Conservation (phyloP, 2,797 vertebrate species). For the Cuniculus paca region DNA sequence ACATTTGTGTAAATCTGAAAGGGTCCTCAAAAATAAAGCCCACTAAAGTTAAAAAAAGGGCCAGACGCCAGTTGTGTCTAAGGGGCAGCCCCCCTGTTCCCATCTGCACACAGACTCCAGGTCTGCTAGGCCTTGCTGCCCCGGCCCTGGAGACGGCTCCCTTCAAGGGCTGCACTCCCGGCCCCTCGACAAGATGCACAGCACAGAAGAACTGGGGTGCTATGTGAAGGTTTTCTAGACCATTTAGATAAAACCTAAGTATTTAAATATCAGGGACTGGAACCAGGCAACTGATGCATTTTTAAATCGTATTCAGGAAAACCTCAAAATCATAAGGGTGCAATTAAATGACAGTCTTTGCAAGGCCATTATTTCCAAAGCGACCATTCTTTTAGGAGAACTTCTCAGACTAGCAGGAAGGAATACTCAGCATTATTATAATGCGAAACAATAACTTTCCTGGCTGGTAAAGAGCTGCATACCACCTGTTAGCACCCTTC, state of each 20-base stretch:
- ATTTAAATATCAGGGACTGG: neutral
- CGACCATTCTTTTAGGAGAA: neutral
- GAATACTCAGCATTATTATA: neutral
- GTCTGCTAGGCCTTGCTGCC: neutral
- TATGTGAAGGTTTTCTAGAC: neutral
- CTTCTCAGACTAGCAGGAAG: neutral
- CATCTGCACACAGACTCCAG: neutral
- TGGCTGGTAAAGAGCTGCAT: neutral
- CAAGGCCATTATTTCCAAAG: slow-evolving; percentile 6
- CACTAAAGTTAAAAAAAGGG: neutral
- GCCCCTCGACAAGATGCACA: too few species aligned
- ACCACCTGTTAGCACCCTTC: neutral
- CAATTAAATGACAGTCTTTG: neutral
- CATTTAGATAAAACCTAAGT: neutral
- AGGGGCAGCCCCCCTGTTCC: neutral
- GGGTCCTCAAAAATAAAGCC: neutral
- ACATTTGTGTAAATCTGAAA: neutral
- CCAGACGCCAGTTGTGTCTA: neutral
- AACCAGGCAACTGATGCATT: neutral
- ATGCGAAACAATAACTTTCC: neutral
- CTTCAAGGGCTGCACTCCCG: neutral
- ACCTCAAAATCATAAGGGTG: slow-evolving; percentile 12
- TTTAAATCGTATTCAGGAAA: slow-evolving; percentile 30
- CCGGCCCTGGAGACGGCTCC: neutral
- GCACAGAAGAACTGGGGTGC: neutral